Evolutionary conservation across 2,113 vertebrate species (phyloP).

Genomic region (Leuciscus idus): DNA sequence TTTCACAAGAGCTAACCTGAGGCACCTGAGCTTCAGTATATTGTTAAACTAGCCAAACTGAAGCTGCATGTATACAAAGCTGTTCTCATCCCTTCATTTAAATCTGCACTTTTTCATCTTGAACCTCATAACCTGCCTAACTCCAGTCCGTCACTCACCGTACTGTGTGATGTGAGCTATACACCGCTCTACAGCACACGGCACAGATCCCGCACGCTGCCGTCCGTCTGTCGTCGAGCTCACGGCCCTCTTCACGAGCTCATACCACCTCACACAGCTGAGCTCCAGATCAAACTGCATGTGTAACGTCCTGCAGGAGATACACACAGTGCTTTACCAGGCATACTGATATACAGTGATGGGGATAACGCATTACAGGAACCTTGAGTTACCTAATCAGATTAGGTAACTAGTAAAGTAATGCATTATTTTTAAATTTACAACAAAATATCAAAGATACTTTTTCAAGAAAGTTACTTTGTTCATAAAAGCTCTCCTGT

Average conservation of each 20-base stretch:
- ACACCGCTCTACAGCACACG: constrained; percentile 66
- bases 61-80: not conserved
- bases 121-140: no score
- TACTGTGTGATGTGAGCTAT: constrained; percentile 74
- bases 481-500: no score
- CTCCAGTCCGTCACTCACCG: constrained; percentile 59
- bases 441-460: no score
- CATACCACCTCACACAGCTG: constrained; percentile 71
- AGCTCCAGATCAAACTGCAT: constrained; percentile 68
- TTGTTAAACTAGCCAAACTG: not conserved
- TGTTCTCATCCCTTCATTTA: not conserved
- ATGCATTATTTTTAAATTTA: no score
- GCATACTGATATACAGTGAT: not conserved
- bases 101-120: not conserved
- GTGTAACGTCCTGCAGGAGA: constrained; percentile 62
- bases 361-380: no score
- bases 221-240: constrained; percentile 18
- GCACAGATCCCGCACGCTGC: constrained; percentile 55
- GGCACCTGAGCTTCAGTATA: not conserved
- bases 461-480: no score
- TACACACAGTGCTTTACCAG: not conserved
- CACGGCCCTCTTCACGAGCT: constrained; percentile 60
- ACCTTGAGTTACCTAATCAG: no score
- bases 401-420: no score
- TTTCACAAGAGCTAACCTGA: not conserved